These are phyloP conservation scores for Thunnus thynnus DNA, from an alignment of 2,113 vertebrate species.

Conservation along the genomic window DNA sequence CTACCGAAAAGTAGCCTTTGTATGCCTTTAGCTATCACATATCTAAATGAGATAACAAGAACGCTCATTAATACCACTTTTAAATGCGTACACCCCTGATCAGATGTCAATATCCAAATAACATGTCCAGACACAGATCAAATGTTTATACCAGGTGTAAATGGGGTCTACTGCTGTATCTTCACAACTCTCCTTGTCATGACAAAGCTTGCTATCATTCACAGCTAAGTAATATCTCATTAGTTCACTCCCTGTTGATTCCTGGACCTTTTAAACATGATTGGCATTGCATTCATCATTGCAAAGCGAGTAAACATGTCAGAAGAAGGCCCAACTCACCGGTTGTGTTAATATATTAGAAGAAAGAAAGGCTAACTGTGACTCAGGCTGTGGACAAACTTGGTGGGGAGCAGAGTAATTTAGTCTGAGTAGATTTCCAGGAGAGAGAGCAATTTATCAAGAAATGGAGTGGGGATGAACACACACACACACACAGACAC, in stretches of 20 bases:
- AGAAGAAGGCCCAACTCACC: constrained; percentile 22
- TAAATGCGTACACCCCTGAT: not conserved
- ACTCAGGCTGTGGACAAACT: constrained; percentile 60
- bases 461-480: constrained; percentile 33
- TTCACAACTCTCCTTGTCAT: not conserved
- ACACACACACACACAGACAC: not conserved
- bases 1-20: not conserved
- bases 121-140: not conserved
- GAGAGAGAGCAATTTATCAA: constrained; percentile 65
- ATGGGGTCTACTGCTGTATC: not conserved
- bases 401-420: constrained; percentile 66
- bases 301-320: constrained; percentile 53
- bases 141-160: not conserved
- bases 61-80: not conserved
- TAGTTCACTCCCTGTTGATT: constrained; percentile 22
- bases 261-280: constrained; percentile 11
- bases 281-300: constrained; percentile 28
- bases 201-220: not conserved
- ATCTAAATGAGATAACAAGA: no score
- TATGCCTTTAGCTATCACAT: no score
- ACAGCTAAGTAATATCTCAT: not conserved
- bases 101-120: not conserved
- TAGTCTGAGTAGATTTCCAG: constrained; percentile 69
- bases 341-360: constrained; percentile 37
- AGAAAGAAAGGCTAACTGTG: constrained; percentile 26